Percentiles rank a stretch among this genome's conserved stretches.
These are phyloP conservation scores for Chymomyza procnemis DNA, from an alignment of 2,888 invertebrate species.

Conservation along the genomic window DNA sequence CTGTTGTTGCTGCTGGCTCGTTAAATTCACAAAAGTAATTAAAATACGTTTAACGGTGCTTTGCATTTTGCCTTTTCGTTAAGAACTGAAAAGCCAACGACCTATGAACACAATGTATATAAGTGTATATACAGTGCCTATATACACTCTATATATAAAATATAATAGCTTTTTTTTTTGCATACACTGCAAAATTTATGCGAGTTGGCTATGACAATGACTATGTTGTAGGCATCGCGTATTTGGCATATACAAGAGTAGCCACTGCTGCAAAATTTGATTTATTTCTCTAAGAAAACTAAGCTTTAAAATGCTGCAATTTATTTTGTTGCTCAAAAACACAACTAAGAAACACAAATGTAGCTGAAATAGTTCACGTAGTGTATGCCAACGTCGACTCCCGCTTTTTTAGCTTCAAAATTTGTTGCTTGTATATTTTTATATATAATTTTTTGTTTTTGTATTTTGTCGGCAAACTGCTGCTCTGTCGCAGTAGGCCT, in stretches of 20 bases:
- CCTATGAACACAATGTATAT: constrained; percentile 36
- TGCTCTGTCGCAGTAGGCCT: constrained; percentile 33
- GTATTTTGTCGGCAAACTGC: constrained; percentile 21
- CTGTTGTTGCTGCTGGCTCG: constrained; percentile 19
- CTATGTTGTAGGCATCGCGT: no score
- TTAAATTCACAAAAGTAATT: constrained; percentile 38
- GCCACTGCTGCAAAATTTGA: no score
- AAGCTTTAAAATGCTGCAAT: no score
- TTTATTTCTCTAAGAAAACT: no score
- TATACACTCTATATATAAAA: constrained; percentile 3
- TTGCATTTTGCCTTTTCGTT: constrained; percentile 46
- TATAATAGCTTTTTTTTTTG: constrained; percentile 34
- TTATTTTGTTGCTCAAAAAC: no score
- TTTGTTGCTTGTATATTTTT: no score
- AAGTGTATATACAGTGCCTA: neutral
- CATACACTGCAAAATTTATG: neutral
- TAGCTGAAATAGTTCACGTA: no score
- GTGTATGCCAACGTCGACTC: no score
- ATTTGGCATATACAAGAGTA: no score
- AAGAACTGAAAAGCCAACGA: constrained; percentile 46
- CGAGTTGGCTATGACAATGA: no score
- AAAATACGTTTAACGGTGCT: constrained; percentile 60
- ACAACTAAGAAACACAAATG: no score
- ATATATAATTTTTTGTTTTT: constrained; percentile 6
- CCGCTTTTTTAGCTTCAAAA: no score